Evolutionary conservation across 2,888 invertebrate species (phyloP).

Genomic region (Drosophila phalerata): DNA sequence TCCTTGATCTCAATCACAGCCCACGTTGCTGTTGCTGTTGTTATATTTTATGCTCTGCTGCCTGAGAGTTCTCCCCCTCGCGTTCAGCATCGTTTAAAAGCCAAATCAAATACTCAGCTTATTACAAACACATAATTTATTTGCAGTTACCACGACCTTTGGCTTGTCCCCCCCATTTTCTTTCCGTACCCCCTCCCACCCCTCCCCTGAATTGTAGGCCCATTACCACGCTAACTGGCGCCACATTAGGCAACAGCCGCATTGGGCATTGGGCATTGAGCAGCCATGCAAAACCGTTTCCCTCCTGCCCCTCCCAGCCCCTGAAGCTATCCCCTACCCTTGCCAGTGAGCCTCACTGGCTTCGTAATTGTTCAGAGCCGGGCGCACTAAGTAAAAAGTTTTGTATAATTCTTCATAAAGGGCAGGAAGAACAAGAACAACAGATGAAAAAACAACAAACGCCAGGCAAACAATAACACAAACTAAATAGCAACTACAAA

Average conservation of each 20-base stretch:
- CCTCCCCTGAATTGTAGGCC: not conserved
- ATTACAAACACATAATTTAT: constrained; percentile 68
- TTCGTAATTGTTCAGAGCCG: constrained; percentile 68
- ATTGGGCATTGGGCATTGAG: constrained; percentile 39
- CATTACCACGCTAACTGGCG: not conserved
- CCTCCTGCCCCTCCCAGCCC: not conserved
- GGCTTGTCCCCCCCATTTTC: not conserved
- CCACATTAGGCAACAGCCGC: constrained; percentile 31
- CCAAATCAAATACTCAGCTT: constrained; percentile 50
- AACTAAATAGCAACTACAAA: constrained; percentile 48
- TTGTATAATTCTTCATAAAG: constrained; percentile 76
- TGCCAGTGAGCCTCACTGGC: constrained; percentile 33
- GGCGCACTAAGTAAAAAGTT: constrained; percentile 75
- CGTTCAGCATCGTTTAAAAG: constrained; percentile 39
- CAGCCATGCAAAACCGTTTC: constrained; percentile 38
- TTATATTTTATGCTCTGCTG: constrained; percentile 16
- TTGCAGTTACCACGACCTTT: constrained; percentile 33
- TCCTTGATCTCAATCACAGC: constrained; percentile 29
- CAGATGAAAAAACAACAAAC: constrained; percentile 24
- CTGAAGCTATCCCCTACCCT: not conserved
- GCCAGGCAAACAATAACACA: constrained; percentile 42
- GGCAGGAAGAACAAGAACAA: constrained; percentile 27
- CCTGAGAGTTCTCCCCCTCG: constrained; percentile 2
- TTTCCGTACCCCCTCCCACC: not conserved
- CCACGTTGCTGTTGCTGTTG: not conserved